These are phyloP conservation scores for Carollia perspicillata DNA, from an alignment of 2,113 vertebrate species.

Conservation along the genomic window DNA sequence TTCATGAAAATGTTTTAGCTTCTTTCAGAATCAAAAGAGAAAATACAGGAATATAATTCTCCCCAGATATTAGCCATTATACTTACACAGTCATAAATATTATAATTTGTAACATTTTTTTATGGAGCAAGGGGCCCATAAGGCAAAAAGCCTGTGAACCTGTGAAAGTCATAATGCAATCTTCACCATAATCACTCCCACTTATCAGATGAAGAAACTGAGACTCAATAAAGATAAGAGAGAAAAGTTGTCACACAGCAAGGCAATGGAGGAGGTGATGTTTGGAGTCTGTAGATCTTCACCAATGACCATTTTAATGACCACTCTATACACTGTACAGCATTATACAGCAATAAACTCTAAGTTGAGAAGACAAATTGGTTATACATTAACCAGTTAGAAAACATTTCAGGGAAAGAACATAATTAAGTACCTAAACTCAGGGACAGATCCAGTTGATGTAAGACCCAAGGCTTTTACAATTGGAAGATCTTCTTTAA, in stretches of 20 bases:
- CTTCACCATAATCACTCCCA: background rate
- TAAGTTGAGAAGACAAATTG: background rate
- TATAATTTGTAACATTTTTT: background rate
- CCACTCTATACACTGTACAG: background rate
- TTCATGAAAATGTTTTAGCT: background rate
- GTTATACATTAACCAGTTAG: background rate
- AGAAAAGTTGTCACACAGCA: background rate
- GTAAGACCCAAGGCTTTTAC: background rate
- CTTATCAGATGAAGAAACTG: background rate
- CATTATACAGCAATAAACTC: background rate
- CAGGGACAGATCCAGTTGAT: background rate
- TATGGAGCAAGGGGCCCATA: background rate
- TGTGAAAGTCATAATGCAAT: background rate
- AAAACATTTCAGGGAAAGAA: background rate
- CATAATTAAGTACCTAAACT: background rate
- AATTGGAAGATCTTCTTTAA: background rate
- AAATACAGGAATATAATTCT: background rate
- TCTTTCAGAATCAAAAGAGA: slow-evolving; percentile 4
- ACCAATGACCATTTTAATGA: background rate
- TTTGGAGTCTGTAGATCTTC: background rate
- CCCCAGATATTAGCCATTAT: background rate
- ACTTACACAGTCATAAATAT: background rate
- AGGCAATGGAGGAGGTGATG: background rate
- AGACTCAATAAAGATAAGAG: background rate
- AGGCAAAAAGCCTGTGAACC: background rate